phyloP scores from a whole-genome alignment of 1,140 invertebrate species.

The Pogonus chalceus region DNA sequence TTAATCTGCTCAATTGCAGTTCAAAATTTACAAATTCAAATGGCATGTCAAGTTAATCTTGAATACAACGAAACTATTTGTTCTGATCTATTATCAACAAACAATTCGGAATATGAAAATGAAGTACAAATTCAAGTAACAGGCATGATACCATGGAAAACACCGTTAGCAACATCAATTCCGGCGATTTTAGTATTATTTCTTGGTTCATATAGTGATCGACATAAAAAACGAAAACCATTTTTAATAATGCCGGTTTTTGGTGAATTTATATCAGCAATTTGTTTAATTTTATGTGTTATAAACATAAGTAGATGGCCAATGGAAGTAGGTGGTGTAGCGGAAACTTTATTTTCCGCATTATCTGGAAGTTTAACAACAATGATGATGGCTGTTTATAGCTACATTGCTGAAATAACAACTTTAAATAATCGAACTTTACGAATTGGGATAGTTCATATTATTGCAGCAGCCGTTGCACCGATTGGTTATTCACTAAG shows the following conservation, averaged over 20 bases:
- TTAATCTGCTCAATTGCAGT: neutral
- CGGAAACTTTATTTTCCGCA: slow-evolving; percentile 43
- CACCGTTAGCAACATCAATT: neutral
- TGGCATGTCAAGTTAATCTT: neutral
- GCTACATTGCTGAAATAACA: slow-evolving; percentile 48
- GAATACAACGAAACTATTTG: neutral
- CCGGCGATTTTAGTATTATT: neutral
- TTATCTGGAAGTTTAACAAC: slow-evolving; percentile 44
- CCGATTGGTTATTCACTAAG: slow-evolving; percentile 22
- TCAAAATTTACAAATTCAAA: neutral
- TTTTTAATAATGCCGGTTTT: slow-evolving; percentile 49
- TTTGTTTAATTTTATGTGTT: slow-evolving; percentile 42
- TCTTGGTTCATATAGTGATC: neutral
- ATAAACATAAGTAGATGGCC: slow-evolving; percentile 41
- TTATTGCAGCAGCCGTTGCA: slow-evolving; percentile 35
- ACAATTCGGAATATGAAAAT: neutral
- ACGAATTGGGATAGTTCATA: slow-evolving; percentile 43
- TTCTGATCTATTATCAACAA: neutral
- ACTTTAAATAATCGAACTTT: slow-evolving; percentile 42
- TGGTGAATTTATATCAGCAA: slow-evolving; percentile 42
- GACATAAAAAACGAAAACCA: slow-evolving; percentile 40
- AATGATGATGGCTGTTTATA: slow-evolving; percentile 44
- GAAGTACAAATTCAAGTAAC: neutral
- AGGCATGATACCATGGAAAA: neutral
- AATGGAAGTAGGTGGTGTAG: slow-evolving; percentile 41